Conservation (phyloP, 2,113 vertebrate species). For the Malurus melanocephalus region DNA sequence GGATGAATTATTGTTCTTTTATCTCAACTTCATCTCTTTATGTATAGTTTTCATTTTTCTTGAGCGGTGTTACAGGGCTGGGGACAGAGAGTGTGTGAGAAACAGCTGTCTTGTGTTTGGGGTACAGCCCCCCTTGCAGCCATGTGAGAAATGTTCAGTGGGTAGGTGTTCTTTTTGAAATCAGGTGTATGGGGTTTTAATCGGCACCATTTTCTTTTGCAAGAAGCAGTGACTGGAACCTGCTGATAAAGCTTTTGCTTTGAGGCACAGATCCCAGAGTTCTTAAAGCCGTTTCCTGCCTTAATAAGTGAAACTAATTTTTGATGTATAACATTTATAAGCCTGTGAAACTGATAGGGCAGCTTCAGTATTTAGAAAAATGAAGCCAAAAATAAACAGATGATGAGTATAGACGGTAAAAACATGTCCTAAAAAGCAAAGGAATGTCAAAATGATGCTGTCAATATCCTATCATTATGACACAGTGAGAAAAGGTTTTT, state of each 20-base stretch:
- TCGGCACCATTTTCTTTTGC: constrained; percentile 79
- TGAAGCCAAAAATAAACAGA: constrained; percentile 65
- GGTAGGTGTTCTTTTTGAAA: constrained; percentile 72
- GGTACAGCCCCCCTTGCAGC: constrained; percentile 31
- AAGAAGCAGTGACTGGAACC: constrained; percentile 74
- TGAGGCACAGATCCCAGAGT: constrained; percentile 83
- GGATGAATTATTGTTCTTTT: constrained; percentile 35
- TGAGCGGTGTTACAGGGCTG: not conserved
- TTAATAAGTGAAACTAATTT: constrained; percentile 88
- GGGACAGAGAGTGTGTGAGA: not conserved
- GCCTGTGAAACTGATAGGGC: constrained; percentile 74
- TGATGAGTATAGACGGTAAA: constrained; percentile 36
- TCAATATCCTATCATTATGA: not conserved
- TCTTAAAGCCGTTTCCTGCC: constrained; percentile 77
- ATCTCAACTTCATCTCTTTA: constrained; percentile 20
- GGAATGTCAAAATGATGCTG: constrained; percentile 23
- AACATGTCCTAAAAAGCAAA: constrained; percentile 28
- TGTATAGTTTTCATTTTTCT: constrained; percentile 31
- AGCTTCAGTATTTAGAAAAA: constrained; percentile 64
- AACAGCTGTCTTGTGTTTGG: constrained; percentile 25
- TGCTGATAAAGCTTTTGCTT: constrained; percentile 84
- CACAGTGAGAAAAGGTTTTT: not conserved
- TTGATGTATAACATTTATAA: constrained; percentile 91
- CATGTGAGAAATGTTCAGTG: not conserved
- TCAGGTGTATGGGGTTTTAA: constrained; percentile 83